phyloP scores from a whole-genome alignment of 2,113 vertebrate species.

The Pitta sordida region DNA sequence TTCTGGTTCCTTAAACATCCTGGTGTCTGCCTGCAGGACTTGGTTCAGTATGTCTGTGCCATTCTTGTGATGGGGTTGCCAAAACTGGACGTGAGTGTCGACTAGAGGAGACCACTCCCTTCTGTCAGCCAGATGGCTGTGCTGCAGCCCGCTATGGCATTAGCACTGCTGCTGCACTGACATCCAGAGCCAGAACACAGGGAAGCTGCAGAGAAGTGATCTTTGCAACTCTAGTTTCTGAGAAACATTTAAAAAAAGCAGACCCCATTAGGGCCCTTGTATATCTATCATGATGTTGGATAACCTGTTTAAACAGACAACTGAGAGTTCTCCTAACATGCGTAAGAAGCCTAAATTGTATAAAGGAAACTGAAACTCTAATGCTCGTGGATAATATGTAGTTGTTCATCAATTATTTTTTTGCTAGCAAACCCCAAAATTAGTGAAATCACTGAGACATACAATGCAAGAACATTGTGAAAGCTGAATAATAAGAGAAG shows the following conservation, averaged over 20 bases:
- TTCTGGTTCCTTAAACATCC: not conserved
- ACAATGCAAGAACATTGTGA: not conserved
- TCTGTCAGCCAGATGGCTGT: not conserved
- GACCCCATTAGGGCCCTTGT: not conserved
- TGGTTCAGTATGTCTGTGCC: too few relatives aligned
- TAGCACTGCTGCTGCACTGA: not conserved
- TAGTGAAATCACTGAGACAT: not conserved
- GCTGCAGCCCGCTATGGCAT: not conserved
- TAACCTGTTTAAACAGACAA: not conserved
- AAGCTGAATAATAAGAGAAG: not conserved
- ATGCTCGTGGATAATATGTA: not conserved
- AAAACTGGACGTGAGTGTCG: not conserved
- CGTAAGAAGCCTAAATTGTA: not conserved
- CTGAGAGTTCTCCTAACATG: not conserved
- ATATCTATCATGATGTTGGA: not conserved
- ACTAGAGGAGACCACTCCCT: accelerated
- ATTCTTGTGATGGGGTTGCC: not conserved
- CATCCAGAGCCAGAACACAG: not conserved
- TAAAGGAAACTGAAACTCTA: not conserved
- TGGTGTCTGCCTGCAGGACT: not conserved
- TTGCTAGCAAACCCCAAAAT: not conserved
- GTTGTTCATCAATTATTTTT: not conserved
- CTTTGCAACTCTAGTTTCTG: not conserved
- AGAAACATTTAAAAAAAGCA: not conserved
- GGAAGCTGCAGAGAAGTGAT: not conserved